These are phyloP conservation scores for Diabrotica virgifera DNA, from an alignment of 1,140 invertebrate genomes.

Conservation along the genomic window DNA sequence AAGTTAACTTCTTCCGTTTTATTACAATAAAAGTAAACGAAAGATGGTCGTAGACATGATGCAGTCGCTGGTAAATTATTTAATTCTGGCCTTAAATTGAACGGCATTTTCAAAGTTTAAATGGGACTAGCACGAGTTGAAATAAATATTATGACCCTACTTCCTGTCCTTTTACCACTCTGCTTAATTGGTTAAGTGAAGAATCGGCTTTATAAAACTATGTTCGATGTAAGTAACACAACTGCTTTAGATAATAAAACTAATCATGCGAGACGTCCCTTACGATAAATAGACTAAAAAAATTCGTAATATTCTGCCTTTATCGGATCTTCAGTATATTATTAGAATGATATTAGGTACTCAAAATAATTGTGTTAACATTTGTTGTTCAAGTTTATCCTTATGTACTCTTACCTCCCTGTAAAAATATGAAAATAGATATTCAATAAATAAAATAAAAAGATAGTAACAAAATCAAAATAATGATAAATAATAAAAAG, in stretches of 20 bases:
- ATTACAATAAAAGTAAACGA: conserved; percentile 11
- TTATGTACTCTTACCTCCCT: too few relatives aligned
- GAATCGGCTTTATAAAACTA: conserved; percentile 3
- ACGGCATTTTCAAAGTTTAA: conserved; percentile 42
- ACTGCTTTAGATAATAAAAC: not conserved
- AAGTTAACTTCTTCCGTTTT: conserved; percentile 6
- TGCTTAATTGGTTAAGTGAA: conserved; percentile 40
- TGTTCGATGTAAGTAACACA: not conserved
- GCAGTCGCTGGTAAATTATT: conserved; percentile 37
- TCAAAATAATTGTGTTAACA: too few relatives aligned
- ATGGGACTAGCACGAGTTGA: conserved; percentile 40
- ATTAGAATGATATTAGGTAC: too few relatives aligned
- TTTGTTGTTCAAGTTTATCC: too few relatives aligned
- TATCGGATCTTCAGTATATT: too few relatives aligned
- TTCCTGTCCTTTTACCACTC: conserved; percentile 36
- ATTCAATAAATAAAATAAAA: too few relatives aligned
- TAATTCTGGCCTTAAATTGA: conserved; percentile 40
- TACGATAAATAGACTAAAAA: too few relatives aligned
- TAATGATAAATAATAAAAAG: too few relatives aligned
- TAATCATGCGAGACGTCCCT: not conserved
- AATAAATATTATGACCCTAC: conserved; percentile 44
- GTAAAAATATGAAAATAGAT: too few relatives aligned
- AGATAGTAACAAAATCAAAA: too few relatives aligned
- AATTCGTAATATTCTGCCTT: too few relatives aligned
- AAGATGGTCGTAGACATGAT: conserved; percentile 19